Base-by-base conservation (phyloP, 2,797 vertebrate genomes). In the Gymnocypris eckloni region DNA sequence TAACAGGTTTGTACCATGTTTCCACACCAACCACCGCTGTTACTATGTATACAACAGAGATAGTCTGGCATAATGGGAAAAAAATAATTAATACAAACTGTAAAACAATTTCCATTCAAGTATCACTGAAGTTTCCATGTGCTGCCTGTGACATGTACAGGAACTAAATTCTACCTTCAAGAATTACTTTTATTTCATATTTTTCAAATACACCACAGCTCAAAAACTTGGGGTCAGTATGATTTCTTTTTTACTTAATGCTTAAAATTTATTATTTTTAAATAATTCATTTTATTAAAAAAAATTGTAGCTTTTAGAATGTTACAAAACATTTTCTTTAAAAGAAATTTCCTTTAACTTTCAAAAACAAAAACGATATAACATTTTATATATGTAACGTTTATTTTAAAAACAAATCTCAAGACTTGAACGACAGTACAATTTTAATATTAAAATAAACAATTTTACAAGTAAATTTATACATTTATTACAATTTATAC, bases 21-120 rank as follows among this genome's bases (percentile, higher is more conserved):
- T 99, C 98, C 85, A 99, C 98, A 56, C 98, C 98, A 52, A 99
- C 97, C 91, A 98, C 91, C 1, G 98, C 96, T 41, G 98, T 99
- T 91, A 99, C 94, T 92, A 99, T 93, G 94, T 98, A 99, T 90
- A 99, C 97, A 11, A 98, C 87, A 41, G 98, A 99, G 92, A 99
- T 98, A 72, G 98, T 99, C 98, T 66, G 25, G 61, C 15, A 66
- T 16, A 33, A 66, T 15, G 13, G 13, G 0, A 16, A 66, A 33
- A 66, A 0, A 1, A 15, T 66, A 33, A 66, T 33, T 66, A 66
- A 66, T 33, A 28, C 25, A 28, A 64, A 64, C 61, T 64, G 20
- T 22, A 28, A 64, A 13, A 22, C 10, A 18, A 25, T 20, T 48
- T 75, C 13, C 3, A 56, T 76, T 54, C 28, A 76, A 76, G 48